Base-by-base conservation (phyloP, 2,888 invertebrate genomes). In the Drosophila nr. medialis region DNA sequence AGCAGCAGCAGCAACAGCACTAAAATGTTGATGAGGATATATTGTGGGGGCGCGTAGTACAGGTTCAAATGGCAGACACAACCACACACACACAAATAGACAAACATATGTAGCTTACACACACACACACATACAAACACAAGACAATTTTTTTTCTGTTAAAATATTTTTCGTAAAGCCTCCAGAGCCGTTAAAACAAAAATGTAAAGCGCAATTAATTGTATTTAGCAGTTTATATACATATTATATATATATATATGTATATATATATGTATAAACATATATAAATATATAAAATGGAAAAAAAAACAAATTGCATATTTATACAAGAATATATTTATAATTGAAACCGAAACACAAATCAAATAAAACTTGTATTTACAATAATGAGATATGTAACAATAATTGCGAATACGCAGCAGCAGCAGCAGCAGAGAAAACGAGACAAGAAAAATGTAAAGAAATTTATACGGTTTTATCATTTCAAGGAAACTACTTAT, bases 201-300 rank as follows among this genome's bases (percentile, higher is more conserved):
- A 69, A 70, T 87, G 85, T 89, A 87, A 86, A 89, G 85, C 85
- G 85, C 85, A 86, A 89, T 87, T 89, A 87, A 78, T 68, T 85
- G 77, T 89, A 85, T 85, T 86, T 89, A 85, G 89, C 75, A 84
- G 86, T 89, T 87, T 87, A 83, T 83, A 88, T 72, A 81, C 71
- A 80, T 82, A 86, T 55, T 80, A 63, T 72, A 71, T 75, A 74
- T 65, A 61, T 79, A 75, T 68, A 80, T 65, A 59, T 7, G 60
- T 72, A 67, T 73, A 71, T 79, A 77, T 71, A 62, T 75, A 65
- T 55, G 73, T 29, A 29, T 29, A 6, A 4, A 27, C 5, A 29
- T 29, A 65, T 58, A 65, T 73, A 76, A 72, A 76, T 79, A 67
- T 65, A 67, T 59, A 75, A 64, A 59, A 64, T 72, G 65, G 71